Evolutionary conservation across 2,888 invertebrate species (phyloP).

Genomic region (Drosophila pseudotakahashii): DNA sequence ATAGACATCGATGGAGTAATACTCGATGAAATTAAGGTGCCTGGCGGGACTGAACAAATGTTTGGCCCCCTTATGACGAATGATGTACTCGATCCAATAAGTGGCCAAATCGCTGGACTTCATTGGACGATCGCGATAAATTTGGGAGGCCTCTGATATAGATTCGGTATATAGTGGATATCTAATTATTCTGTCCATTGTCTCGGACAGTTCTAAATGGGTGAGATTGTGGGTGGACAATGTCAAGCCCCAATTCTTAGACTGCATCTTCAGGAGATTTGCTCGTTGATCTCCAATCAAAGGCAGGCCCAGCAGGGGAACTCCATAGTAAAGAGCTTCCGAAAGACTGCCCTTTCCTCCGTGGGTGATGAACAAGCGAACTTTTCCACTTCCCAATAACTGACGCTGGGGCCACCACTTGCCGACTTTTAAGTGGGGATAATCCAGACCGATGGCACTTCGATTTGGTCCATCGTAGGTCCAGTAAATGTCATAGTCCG

Average conservation of each 20-base stretch:
- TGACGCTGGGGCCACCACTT: slow-evolving; percentile 87
- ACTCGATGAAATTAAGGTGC: slow-evolving; percentile 84
- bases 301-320: slow-evolving; percentile 90
- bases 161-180: slow-evolving; percentile 49
- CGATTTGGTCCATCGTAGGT: slow-evolving; percentile 65
- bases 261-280: slow-evolving; percentile 89
- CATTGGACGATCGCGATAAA: slow-evolving; percentile 86
- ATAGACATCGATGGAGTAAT: slow-evolving; percentile 85
- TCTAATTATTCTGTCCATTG: slow-evolving; percentile 53
- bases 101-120: slow-evolving; percentile 84
- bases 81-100: slow-evolving; percentile 86
- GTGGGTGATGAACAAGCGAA: slow-evolving; percentile 84
- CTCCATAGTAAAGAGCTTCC: slow-evolving; percentile 91
- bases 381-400: slow-evolving; percentile 89
- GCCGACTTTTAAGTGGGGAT: slow-evolving; percentile 80
- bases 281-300: slow-evolving; percentile 92
- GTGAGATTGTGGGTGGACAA: slow-evolving; percentile 47
- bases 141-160: slow-evolving; percentile 73
- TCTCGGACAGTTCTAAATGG: slow-evolving; percentile 33
- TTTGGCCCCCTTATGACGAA: slow-evolving; percentile 85
- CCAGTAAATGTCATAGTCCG: slow-evolving; percentile 65
- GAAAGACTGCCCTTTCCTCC: slow-evolving; percentile 90
- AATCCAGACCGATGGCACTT: slow-evolving; percentile 10
- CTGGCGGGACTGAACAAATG: slow-evolving; percentile 85
- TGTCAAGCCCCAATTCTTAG: slow-evolving; percentile 85